Percentiles rank a stretch among this genome's conserved stretches.
Conservation (phyloP, 2,113 vertebrate species). For the Phaethornis superciliosus region DNA sequence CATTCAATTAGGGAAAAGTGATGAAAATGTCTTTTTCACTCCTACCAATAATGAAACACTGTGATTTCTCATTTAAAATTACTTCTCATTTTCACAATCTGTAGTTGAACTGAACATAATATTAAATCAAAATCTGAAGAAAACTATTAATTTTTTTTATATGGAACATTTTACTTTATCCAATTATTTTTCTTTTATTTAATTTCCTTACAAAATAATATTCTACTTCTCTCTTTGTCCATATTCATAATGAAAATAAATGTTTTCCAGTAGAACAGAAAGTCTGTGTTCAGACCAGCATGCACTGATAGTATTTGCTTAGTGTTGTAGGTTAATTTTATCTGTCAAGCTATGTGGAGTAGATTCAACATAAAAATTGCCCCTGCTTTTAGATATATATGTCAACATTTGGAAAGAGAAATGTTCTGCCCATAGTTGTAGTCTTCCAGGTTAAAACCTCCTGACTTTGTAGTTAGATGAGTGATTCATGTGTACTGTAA, state of each 20-base stretch:
- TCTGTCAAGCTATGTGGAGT: background rate
- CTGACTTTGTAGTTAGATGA: background rate
- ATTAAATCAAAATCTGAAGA: background rate
- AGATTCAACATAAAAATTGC: background rate
- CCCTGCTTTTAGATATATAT: background rate
- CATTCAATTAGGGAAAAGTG: background rate
- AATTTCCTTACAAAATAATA: background rate
- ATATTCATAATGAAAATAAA: conserved; percentile 5
- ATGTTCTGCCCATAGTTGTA: background rate
- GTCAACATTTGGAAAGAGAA: background rate
- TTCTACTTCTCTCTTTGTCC: background rate
- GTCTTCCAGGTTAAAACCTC: background rate
- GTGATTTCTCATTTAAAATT: background rate
- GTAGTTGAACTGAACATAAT: background rate
- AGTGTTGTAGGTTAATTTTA: background rate
- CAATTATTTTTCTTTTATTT: background rate
- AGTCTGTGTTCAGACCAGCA: background rate
- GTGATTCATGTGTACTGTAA: background rate
- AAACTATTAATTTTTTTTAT: background rate
- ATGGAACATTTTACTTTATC: background rate
- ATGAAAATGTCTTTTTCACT: background rate
- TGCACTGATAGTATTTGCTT: background rate
- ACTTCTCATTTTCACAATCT: background rate
- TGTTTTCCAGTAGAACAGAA: background rate
- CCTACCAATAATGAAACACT: background rate